Conservation (phyloP, 2,888 invertebrate species). For the Altica lythri region DNA sequence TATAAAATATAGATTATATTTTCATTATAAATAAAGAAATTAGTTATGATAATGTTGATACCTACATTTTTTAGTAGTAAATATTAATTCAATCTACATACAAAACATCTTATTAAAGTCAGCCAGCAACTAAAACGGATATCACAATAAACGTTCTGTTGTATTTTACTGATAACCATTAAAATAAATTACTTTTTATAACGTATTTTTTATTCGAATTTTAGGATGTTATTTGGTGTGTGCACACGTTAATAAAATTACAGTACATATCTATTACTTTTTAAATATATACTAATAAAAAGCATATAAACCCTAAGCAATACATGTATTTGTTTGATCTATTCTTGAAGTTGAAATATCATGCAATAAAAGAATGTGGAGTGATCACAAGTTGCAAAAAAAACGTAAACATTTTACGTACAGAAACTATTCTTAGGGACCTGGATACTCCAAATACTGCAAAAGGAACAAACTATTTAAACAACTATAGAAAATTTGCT, state of each 20-base stretch:
- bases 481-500: constrained; percentile 44
- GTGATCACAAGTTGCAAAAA: constrained; percentile 50
- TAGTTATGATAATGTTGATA: too few relatives aligned
- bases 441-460: constrained; percentile 62
- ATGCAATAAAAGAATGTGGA: constrained; percentile 39
- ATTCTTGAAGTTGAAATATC: constrained; percentile 13
- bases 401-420: constrained; percentile 57
- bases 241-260: too few relatives aligned
- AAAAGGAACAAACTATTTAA: constrained; percentile 57
- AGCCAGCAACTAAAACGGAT: not conserved
- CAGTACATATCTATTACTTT: too few relatives aligned
- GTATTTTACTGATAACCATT: not conserved
- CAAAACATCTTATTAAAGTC: too few relatives aligned
- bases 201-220: too few relatives aligned
- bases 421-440: constrained; percentile 62
- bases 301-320: constrained; percentile 18
- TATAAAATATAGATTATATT: too few relatives aligned
- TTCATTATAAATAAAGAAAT: too few relatives aligned
- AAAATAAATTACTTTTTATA: too few relatives aligned
- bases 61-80: not conserved
- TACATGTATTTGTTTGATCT: too few relatives aligned
- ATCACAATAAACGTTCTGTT: not conserved
- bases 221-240: too few relatives aligned
- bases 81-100: too few relatives aligned
- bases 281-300: not conserved